Conservation (phyloP, 2,888 invertebrate species). For the Plagiodera versicolora region DNA sequence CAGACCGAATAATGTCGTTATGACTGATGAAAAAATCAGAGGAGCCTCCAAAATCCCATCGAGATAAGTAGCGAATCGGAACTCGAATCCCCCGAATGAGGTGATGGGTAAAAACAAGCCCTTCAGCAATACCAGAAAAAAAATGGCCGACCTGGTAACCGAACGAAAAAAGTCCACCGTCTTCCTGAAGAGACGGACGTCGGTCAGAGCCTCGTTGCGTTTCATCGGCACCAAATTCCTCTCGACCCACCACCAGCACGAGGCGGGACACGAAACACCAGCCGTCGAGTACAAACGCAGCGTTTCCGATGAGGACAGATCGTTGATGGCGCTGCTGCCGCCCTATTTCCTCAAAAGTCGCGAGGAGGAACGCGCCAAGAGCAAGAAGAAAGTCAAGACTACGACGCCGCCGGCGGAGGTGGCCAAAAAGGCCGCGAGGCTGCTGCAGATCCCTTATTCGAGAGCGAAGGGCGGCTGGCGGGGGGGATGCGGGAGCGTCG, state of each 20-base stretch:
- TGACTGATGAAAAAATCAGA: too few species aligned
- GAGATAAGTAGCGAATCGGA: too few species aligned
- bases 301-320: background rate
- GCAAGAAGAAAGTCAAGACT: constrained; percentile 37
- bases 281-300: background rate
- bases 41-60: too few species aligned
- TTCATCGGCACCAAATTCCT: constrained; percentile 63
- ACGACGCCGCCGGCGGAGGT: constrained; percentile 57
- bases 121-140: constrained; percentile 36
- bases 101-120: constrained; percentile 33
- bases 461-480: constrained; percentile 25
- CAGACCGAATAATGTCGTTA: too few species aligned
- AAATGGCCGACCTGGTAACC: constrained; percentile 50
- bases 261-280: background rate
- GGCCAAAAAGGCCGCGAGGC: constrained; percentile 65
- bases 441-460: constrained; percentile 60
- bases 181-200: constrained; percentile 65
- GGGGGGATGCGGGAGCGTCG: background rate
- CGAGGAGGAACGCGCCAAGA: constrained; percentile 33
- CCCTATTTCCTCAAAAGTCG: background rate
- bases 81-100: too few species aligned
- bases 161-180: constrained; percentile 43
- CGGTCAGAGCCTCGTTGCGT: constrained; percentile 71
- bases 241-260: background rate
- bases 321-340: background rate